Percentiles rank a stretch among this genome's conserved stretches.
Evolutionary conservation across 2,888 invertebrate genomes (phyloP).

Genomic region (Pristionchus maxplancki): DNA sequence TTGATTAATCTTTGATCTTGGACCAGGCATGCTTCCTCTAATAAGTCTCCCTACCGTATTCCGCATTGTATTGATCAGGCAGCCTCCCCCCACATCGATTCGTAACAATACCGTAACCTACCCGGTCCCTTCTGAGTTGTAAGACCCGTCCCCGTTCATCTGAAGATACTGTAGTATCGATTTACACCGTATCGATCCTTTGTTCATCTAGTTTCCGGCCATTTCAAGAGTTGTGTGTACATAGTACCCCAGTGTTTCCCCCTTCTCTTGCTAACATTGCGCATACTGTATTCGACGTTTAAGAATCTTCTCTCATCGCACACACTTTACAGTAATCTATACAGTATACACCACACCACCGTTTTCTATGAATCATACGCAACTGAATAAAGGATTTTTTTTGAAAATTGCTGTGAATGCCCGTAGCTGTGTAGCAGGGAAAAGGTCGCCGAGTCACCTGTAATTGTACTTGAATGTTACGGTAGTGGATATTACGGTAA

Average conservation of each 20-base stretch:
- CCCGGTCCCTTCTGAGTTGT: background rate
- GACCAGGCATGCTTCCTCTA: background rate
- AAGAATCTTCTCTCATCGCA: background rate
- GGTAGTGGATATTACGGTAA: background rate
- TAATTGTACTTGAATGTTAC: background rate
- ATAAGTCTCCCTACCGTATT: background rate
- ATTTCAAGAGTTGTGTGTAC: conserved; percentile 42
- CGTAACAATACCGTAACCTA: background rate
- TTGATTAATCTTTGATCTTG: conserved; percentile 49
- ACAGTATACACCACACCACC: background rate
- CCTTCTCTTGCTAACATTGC: conserved; percentile 4
- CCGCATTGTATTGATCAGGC: conserved; percentile 14
- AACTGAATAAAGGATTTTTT: conserved; percentile 30
- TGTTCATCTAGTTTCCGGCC: background rate
- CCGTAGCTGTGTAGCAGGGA: background rate
- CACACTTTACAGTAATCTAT: background rate
- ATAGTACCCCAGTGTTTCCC: conserved; percentile 40
- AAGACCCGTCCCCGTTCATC: background rate
- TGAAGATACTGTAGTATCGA: conserved; percentile 26
- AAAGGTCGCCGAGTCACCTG: background rate
- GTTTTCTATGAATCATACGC: conserved; percentile 34
- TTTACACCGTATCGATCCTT: conserved; percentile 13
- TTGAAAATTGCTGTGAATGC: background rate
- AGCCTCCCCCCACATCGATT: background rate
- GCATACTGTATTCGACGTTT: conserved; percentile 41